phyloP scores from a whole-genome alignment of 2,113 vertebrate species.

The Triplophysa tibetana region DNA sequence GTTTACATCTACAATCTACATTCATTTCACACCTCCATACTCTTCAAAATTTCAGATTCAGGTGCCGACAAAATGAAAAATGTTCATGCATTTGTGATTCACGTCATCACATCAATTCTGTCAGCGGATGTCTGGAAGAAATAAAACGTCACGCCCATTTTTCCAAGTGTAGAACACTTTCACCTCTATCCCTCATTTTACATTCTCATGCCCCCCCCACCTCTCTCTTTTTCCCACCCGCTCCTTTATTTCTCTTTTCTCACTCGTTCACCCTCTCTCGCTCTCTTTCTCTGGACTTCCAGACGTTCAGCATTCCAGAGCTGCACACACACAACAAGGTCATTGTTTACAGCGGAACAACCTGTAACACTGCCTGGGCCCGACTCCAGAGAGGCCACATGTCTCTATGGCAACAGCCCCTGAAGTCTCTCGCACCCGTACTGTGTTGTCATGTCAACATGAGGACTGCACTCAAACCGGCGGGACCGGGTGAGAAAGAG shows the following conservation, averaged over 20 bases:
- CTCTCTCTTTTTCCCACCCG: conserved; percentile 43
- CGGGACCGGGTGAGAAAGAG: background rate
- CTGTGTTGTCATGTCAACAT: conserved; percentile 47
- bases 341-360: conserved; percentile 81
- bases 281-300: conserved; percentile 69
- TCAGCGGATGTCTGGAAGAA: background rate
- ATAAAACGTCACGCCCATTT: background rate
- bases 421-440: conserved; percentile 60
- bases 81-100: background rate
- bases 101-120: background rate
- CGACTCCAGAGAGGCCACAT: conserved; percentile 69
- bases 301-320: conserved; percentile 79
- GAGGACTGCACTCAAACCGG: background rate
- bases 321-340: conserved; percentile 76
- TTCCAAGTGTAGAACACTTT: background rate
- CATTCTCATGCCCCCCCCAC: background rate
- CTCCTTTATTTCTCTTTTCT: conserved; percentile 29
- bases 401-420: conserved; percentile 69
- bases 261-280: background rate
- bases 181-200: background rate
- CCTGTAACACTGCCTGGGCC: conserved; percentile 78
- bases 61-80: too few species aligned
- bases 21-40: too few species aligned
- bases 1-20: too few species aligned
- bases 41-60: too few species aligned